Base-by-base conservation (phyloP, 2,797 vertebrate species). In the Bufotes viridis region DNA sequence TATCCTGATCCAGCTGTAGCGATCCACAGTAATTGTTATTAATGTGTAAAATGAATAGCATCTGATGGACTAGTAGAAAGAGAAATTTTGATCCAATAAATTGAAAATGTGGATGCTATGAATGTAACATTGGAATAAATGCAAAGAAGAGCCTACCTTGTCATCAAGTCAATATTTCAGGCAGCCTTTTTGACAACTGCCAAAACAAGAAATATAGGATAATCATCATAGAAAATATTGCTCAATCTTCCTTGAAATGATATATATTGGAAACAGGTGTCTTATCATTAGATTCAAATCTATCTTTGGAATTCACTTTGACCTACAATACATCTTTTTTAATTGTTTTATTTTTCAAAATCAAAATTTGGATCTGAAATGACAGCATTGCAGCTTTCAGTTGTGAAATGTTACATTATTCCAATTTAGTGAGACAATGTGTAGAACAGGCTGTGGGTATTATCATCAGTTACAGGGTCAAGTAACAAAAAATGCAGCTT, bases 171-270 rank as follows among this genome's bases (percentile, higher is more conserved):
- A 69, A 57, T 65, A 70, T 69, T 53, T 82, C n/a, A 26, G 63
- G 9, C 67, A 53, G 51, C 65, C 55, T 26, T 4, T 51, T 26
- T 53, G n/a, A 55, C 22, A 15, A 24, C 49, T 82, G 42, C 15
- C 63, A 6, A 53, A 26, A 2, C 1, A 72, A 72, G 15, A 60
- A 74, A 70, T 29, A 84, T 74, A 42, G 55, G 29, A 34, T 58
- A 53, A 34, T 22, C 24, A 29, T 24, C 24, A 76, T 10, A 20
- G 49, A 87, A 42, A 29, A 69, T n/a, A 82, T 34, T 76, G 80
- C 11, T 87, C 51, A 67, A 78, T 83, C 42, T 82, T 67, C 70
- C 86, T 82, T 87, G 24, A 75, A 87, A 82, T 65, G 57, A 14
- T 63, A 57, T 24, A 75, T 82, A 55, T 58, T 4, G 61, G 42